These are phyloP conservation scores for Slavum lentiscoides DNA, from an alignment of 2,888 invertebrate species.

Conservation along the genomic window DNA sequence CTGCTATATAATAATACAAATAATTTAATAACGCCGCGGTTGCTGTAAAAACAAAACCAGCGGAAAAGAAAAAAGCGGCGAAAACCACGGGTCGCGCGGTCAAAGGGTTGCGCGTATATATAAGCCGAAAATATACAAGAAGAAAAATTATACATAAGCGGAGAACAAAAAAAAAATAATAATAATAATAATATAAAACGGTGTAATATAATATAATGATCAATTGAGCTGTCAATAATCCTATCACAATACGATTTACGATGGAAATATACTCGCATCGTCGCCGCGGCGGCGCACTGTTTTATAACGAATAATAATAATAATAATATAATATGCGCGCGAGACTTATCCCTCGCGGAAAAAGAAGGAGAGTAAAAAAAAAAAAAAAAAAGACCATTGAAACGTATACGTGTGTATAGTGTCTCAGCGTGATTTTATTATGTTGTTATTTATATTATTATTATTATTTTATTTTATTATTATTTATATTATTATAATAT, in stretches of 20 bases:
- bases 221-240: slow-evolving; percentile 50
- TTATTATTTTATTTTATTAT: slow-evolving; percentile 34
- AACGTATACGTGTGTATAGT: background rate
- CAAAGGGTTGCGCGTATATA: slow-evolving; percentile 22
- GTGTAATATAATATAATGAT: too few relatives aligned
- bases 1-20: background rate
- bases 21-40: background rate
- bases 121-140: background rate
- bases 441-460: slow-evolving; percentile 43
- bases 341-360: background rate
- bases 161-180: slow-evolving; percentile 9
- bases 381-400: slow-evolving; percentile 28
- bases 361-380: slow-evolving; percentile 3
- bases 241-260: slow-evolving; percentile 33
- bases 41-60: too few relatives aligned
- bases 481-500: slow-evolving; percentile 45
- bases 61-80: background rate
- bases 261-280: background rate
- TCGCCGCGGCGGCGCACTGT: background rate
- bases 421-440: slow-evolving; percentile 47
- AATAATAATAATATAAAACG: slow-evolving; percentile 22
- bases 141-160: background rate
- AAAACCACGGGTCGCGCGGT: slow-evolving; percentile 21
- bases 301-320: too few relatives aligned
- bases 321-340: slow-evolving; percentile 4